Percentiles rank a stretch among this genome's conserved stretches.
phyloP scores from a whole-genome alignment of 1,140 invertebrate species.

The Leptinotarsa lineolata region DNA sequence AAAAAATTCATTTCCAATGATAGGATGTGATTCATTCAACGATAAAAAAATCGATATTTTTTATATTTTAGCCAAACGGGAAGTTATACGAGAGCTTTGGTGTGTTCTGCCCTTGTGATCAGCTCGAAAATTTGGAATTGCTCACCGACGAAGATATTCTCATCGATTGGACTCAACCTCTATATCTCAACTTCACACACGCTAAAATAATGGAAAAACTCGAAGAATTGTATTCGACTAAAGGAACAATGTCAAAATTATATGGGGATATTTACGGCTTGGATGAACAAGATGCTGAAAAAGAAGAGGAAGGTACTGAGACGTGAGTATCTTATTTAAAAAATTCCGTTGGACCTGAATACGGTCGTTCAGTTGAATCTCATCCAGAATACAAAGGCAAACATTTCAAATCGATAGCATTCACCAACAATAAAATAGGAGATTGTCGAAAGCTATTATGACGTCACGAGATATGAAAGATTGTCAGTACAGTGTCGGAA shows the following conservation, averaged over 20 bases:
- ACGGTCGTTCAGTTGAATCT: no score
- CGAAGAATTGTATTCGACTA: conserved; percentile 66
- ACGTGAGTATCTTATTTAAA: conserved; percentile 1
- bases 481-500: no score
- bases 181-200: conserved; percentile 84
- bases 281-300: conserved; percentile 26
- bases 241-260: conserved; percentile 72
- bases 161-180: conserved; percentile 74
- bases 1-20: no score
- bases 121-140: conserved; percentile 69
- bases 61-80: conserved; percentile 70
- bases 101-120: conserved; percentile 77
- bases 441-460: no score
- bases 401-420: no score
- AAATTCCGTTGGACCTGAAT: neutral
- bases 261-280: conserved; percentile 74
- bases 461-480: no score
- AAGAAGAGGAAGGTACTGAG: conserved; percentile 29
- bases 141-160: conserved; percentile 74
- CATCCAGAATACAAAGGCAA: no score
- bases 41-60: no score
- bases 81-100: conserved; percentile 78
- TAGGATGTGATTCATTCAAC: no score
- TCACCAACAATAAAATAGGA: no score
- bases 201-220: conserved; percentile 74